These are phyloP conservation scores for Muricea muricata DNA, from an alignment of 92 coral and sea anemone species.

Conservation along the genomic window DNA sequence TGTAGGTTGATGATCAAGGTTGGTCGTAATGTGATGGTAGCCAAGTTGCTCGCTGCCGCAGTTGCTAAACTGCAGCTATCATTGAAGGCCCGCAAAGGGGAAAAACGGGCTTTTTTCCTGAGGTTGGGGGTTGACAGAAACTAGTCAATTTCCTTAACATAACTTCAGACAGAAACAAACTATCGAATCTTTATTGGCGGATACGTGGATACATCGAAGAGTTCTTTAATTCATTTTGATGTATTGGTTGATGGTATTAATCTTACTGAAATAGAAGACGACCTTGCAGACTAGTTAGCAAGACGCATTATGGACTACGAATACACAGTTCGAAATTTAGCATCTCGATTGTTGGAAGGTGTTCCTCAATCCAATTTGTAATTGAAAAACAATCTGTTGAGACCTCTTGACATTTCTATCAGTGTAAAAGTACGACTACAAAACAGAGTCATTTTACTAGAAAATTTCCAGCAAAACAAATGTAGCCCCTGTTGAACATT, in stretches of 20 bases:
- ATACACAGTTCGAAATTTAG: constrained; percentile 10
- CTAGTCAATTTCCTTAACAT: no score
- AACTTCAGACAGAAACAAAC: no score
- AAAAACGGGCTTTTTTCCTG: no score
- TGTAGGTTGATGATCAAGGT: no score
- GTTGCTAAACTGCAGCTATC: no score
- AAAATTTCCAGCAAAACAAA: constrained; percentile 6
- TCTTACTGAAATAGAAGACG: constrained; percentile 35
- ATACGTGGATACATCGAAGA: constrained; percentile 23
- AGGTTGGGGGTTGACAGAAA: no score
- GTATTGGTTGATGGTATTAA: constrained; percentile 6
- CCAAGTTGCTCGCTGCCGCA: no score
- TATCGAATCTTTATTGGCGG: background rate
- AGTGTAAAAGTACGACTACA: background rate
- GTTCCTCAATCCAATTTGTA: background rate
- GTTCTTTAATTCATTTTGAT: constrained; percentile 19
- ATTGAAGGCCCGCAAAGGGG: no score
- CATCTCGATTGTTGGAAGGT: constrained; percentile 19
- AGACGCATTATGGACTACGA: constrained; percentile 12
- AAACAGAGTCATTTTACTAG: background rate
- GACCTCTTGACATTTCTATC: constrained; percentile 8
- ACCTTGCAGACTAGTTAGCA: constrained; percentile 3
- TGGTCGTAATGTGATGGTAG: no score
- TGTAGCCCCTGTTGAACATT: constrained; percentile 11
- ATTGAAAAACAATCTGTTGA: background rate